A percentile compares a stretch with the other conserved stretches of the same genome.
Conservation (phyloP, 2,888 invertebrate genomes). For the Melanophora roralis region DNA sequence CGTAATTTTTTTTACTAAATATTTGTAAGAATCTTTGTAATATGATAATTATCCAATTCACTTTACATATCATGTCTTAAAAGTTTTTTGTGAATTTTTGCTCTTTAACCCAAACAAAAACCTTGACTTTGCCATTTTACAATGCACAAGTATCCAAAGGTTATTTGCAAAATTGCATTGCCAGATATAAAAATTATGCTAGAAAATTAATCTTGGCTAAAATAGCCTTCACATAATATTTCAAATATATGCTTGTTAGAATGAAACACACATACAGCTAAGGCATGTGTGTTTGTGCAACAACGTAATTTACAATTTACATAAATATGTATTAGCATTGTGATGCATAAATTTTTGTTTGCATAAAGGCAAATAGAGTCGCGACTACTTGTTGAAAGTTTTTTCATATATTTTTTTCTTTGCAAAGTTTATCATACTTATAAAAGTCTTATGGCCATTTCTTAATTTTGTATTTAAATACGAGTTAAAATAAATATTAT, state of each 20-base stretch:
- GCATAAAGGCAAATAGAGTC: constrained; percentile 12
- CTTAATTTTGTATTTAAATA: too few relatives aligned
- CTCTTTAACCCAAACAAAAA: neutral
- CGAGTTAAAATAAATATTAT: too few relatives aligned
- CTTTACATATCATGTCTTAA: too few relatives aligned
- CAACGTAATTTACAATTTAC: constrained; percentile 15
- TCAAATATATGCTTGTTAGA: neutral
- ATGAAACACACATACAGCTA: neutral
- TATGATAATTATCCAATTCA: too few relatives aligned
- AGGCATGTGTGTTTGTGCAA: neutral
- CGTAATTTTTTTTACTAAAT: too few relatives aligned
- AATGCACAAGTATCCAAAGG: neutral
- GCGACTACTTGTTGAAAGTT: constrained; percentile 10
- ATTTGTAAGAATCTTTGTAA: too few relatives aligned
- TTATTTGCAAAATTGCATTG: neutral
- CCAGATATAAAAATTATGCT: neutral
- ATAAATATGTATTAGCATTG: constrained; percentile 28
- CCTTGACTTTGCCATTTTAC: neutral
- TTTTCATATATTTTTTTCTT: neutral
- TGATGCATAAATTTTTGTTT: neutral
- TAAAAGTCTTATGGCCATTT: too few relatives aligned
- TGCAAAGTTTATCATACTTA: constrained; percentile 16
- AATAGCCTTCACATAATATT: neutral
- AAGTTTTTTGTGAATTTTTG: neutral
- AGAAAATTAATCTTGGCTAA: neutral